These are phyloP conservation scores for Otolemur crassicaudatus DNA, from an alignment of 2,797 vertebrate species.

Conservation along the genomic window DNA sequence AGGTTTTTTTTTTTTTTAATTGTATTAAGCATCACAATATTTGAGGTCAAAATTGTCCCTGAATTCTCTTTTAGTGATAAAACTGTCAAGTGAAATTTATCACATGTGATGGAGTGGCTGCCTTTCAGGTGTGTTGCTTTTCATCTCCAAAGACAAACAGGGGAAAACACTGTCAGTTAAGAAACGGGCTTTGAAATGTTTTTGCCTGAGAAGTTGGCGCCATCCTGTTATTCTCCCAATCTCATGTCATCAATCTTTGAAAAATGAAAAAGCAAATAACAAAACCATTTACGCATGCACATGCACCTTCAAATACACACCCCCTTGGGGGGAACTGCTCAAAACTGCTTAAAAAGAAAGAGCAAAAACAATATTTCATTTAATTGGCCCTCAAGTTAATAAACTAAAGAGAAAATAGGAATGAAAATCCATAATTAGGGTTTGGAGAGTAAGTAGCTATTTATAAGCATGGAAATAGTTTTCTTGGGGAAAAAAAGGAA, in stretches of 20 bases:
- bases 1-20: neutral
- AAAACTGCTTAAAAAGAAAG: conserved; percentile 2
- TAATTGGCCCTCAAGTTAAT: neutral
- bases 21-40: neutral
- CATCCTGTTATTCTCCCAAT: conserved; percentile 7
- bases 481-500: conserved; percentile 11
- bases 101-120: neutral
- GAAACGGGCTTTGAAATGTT: conserved; percentile 25
- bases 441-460: neutral
- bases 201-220: neutral
- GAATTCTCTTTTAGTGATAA: conserved; percentile 15
- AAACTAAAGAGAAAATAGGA: neutral
- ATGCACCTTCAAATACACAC: neutral
- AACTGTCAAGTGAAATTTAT: neutral
- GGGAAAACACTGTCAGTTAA: neutral
- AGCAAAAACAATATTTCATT: neutral
- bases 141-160: conserved; percentile 8
- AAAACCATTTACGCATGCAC: neutral
- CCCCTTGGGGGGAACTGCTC: neutral
- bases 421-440: neutral
- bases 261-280: conserved; percentile 44
- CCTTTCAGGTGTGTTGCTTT: neutral
- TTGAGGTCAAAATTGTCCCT: neutral
- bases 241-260: neutral
- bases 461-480: neutral